Conservation (phyloP, 2,797 vertebrate species). For the Rhinogobio ventralis region DNA sequence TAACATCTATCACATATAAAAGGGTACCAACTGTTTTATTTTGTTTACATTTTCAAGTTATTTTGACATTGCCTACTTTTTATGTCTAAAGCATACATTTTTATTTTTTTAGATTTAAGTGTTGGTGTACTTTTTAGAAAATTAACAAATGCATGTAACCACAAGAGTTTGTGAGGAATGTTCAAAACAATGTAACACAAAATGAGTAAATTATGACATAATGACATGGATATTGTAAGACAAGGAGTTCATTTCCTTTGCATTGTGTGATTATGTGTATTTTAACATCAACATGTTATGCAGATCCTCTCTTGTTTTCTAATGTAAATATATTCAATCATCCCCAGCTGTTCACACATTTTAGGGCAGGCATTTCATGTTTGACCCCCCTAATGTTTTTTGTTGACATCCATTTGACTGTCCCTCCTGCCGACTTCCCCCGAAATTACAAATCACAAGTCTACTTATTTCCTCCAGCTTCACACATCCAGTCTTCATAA, state of each 20-base stretch:
- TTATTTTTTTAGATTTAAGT: neutral
- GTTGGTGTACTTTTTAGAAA: neutral
- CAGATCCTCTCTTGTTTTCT: neutral
- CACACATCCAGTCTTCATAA: neutral
- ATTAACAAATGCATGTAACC: neutral
- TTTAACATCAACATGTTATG: neutral
- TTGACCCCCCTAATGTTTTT: constrained; percentile 5
- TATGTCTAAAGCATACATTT: neutral
- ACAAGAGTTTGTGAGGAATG: neutral
- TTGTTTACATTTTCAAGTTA: neutral
- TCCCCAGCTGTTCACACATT: neutral
- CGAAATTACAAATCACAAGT: neutral
- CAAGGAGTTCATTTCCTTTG: neutral
- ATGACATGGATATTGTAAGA: neutral
- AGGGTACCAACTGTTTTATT: too few species aligned
- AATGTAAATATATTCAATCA: neutral
- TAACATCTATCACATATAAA: neutral
- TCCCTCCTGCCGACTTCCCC: neutral
- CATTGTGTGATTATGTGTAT: neutral
- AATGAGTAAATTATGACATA: neutral
- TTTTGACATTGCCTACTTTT: neutral
- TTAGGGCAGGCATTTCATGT: neutral
- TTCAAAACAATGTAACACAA: neutral
- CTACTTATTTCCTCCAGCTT: neutral
- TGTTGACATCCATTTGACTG: neutral